phyloP scores from a whole-genome alignment of 2,797 vertebrate species.

The Mormyrus hasselquistii region DNA sequence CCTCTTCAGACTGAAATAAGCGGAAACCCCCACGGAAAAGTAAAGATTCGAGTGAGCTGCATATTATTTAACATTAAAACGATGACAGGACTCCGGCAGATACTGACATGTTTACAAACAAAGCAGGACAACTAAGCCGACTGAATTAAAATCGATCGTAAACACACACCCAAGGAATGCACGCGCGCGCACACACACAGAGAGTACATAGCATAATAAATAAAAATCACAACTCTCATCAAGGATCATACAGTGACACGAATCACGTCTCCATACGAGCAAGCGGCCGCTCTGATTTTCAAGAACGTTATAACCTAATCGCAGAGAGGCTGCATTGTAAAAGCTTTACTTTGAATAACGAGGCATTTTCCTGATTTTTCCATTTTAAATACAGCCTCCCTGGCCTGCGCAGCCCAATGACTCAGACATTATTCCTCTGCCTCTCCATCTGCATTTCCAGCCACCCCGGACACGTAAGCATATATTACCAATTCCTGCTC shows the following conservation, averaged over 20 bases:
- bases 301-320: not conserved
- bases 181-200: not conserved
- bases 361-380: not conserved
- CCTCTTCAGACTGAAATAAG: slow-evolving; percentile 76
- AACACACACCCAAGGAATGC: not conserved
- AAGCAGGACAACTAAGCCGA: not conserved
- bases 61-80: not conserved
- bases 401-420: slow-evolving; percentile 51
- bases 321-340: not conserved
- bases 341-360: not conserved
- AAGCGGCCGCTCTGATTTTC: not conserved
- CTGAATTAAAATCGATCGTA: not conserved
- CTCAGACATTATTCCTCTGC: slow-evolving; percentile 59
- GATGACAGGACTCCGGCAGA: not conserved
- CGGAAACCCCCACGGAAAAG: not conserved
- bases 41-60: not conserved
- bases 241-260: not conserved
- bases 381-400: not conserved
- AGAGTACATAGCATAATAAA: not conserved
- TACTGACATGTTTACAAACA: not conserved
- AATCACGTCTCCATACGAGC: not conserved
- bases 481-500: slow-evolving; percentile 67
- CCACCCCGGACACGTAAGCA: not conserved
- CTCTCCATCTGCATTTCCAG: slow-evolving; percentile 4
- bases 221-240: not conserved